These are phyloP conservation scores for Aleiodes leptofemur DNA, from an alignment of 2,888 invertebrate genomes.

Conservation along the genomic window DNA sequence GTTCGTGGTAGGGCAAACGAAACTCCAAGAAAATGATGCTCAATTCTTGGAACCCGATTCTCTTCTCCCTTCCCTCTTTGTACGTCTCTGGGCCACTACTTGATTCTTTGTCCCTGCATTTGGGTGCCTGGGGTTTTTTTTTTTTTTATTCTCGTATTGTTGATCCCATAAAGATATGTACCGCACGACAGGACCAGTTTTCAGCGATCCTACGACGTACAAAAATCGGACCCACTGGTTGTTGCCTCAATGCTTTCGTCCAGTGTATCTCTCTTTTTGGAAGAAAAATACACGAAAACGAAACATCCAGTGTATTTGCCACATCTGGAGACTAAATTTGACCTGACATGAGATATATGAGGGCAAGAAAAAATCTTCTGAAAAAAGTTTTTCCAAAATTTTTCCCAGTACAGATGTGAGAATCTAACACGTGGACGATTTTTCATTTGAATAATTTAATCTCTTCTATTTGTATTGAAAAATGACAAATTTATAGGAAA, in stretches of 20 bases:
- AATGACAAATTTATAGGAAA: no score
- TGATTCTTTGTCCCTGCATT: conserved; percentile 53
- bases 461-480: no score
- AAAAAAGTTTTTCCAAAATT: no score
- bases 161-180: conserved; percentile 68
- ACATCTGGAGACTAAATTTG: no score
- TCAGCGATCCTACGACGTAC: conserved; percentile 63
- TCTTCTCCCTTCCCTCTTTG: conserved; percentile 42
- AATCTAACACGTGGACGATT: no score
- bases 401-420: no score
- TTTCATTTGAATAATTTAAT: no score
- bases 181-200: conserved; percentile 67
- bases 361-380: no score
- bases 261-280: conserved; percentile 63
- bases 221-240: conserved; percentile 58
- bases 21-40: conserved; percentile 70
- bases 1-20: conserved; percentile 65
- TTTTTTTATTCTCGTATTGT: conserved; percentile 24
- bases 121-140: conserved; percentile 16
- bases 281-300: conserved; percentile 46
- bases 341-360: no score
- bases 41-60: conserved; percentile 68
- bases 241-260: not conserved
- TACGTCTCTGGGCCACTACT: conserved; percentile 33
- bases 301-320: no score